Evolutionary conservation across 1,140 invertebrate genomes (phyloP), one percentile per base, ranked within the genome.

Genomic region (Ceratina calcarata): DNA sequence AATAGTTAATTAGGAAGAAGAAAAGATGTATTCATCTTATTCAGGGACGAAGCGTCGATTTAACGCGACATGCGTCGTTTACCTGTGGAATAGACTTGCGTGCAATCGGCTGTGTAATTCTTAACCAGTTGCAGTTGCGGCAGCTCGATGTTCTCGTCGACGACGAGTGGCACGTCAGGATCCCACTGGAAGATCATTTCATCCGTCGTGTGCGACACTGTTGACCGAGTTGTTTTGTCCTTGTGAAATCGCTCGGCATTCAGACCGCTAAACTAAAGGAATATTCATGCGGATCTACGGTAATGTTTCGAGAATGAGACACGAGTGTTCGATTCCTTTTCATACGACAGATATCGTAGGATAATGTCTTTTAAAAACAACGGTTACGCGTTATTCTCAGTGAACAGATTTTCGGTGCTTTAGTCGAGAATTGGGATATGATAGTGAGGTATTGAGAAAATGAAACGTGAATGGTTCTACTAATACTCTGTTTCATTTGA

Each of bases 141-240:
- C 83, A 98, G 91, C 91, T 98, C 97, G 61, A 98, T 97, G 90
- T 97, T 96, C 89, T 97, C 96, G 81, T 97, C 96, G n/a, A 98
- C 97, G 55, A 97, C 97, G n/a, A 98, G 93, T 0, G 97, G 97
- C 13, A 97, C 96, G 70, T 97, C 96, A 4, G 96, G 96, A 90
- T 97, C 96, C 97, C 97, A 98, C 90, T 97, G 96, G 92, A 98
- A 98, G 78, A 97, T 95, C 94, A 98, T 95, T 91, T 98, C 97
- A 85, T 97, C 97, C 27, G 97, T 98, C 37, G 97, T 98, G 88
- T 98, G 97, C 1, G 97, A 98, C 79, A 98, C 97, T 98, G 91
- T 83, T 92, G 67, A 86, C 61, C 79, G 80, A 85, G 61, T 86
- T 85, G 49, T 78, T 74, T 78, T 66, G 49, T 85, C 74, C 66